Base-by-base conservation (phyloP, 2,113 vertebrate genomes). In the Oncorhynchus keta region DNA sequence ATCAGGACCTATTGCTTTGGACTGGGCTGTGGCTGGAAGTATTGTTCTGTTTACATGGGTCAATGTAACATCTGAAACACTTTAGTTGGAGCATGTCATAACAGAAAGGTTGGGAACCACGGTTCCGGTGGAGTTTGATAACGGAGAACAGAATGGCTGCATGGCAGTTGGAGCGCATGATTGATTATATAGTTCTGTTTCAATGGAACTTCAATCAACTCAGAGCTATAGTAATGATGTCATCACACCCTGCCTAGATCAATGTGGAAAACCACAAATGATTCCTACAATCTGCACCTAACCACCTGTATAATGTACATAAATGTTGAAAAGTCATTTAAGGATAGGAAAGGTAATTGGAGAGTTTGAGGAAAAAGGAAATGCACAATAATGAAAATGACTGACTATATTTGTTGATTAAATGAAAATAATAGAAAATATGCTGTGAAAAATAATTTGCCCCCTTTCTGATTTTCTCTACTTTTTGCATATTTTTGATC, bases 401-500 rank as follows among this genome's bases (percentile, higher is more conserved):
- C 81, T 77, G 71, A 76, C 75, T 79, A 66, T 20, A 84, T 75
- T 69, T 78, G 81, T 83, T 80, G 76, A 4, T 28, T 45, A 45
- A 68, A 28, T 20, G 24, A 74, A 76, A 14, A 26, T 72, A 65
- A 18, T 66, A 70, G 78, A 39, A 9, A 39, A 8, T 0, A 9
- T 39, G 35, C 1, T 0, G 2, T 9, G 35, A 39, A 39, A 2
- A 45, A 45, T 2, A 2, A 45, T 45, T 45, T 11, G 39, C 39
- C 39, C 39, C 39, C 76, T 83, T 48, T 39, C 66, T 35, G 26
- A 51, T 11, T 5, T 69, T 74, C 62, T 7, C 74, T 28, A 85
- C n/a, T 76, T 14, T 62, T 85, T 84, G 70, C 87, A 82, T 79
- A 61, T 85, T 86, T 75, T 71, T 45, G 39, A 45, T 45, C 2